A percentile compares a stretch with the other conserved stretches of the same genome.
These are phyloP conservation scores for Corydoras sp. DNA, from an alignment of 2,113 vertebrate genomes.

Conservation along the genomic window DNA sequence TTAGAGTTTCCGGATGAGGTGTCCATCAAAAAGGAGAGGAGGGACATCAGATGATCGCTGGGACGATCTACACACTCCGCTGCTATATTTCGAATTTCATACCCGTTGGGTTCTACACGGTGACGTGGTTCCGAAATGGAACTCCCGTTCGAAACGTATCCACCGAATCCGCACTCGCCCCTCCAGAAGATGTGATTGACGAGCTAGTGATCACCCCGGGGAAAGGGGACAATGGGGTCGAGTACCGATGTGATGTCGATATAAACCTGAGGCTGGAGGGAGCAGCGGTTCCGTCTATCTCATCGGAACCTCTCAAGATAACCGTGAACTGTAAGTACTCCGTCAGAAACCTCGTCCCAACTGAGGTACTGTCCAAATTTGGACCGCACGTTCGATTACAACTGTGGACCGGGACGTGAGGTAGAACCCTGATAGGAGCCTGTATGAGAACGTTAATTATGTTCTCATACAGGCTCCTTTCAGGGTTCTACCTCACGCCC, in stretches of 20 bases:
- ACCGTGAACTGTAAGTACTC: conserved; percentile 45
- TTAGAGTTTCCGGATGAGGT: conserved; percentile 32
- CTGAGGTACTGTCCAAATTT: too few species aligned
- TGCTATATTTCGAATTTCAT: conserved; percentile 37
- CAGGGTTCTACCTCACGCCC: too few species aligned
- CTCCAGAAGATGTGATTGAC: background rate
- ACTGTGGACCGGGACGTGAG: too few species aligned
- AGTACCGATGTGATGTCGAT: conserved; percentile 54
- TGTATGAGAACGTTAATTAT: conserved; percentile 63
- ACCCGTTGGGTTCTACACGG: conserved; percentile 24
- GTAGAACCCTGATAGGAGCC: conserved; percentile 28
- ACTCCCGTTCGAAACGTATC: fast-evolving
- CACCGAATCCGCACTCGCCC: too few species aligned
- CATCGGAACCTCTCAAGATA: conserved; percentile 37
- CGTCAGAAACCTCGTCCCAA: background rate
- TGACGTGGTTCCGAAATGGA: conserved; percentile 36
- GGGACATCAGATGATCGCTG: too few species aligned
- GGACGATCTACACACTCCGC: conserved; percentile 5
- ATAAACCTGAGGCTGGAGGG: conserved; percentile 48
- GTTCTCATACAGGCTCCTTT: too few species aligned
- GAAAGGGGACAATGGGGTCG: conserved; percentile 28
- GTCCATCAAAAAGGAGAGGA: too few species aligned
- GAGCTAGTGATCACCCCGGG: conserved; percentile 35
- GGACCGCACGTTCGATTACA: too few species aligned
- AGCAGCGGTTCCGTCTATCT: background rate